Percentiles rank a stretch among this genome's conserved stretches.
These are phyloP conservation scores for Nesometra sesokonis DNA, from an alignment of 35 echinoderm and acorn worm genomes.

Conservation along the genomic window DNA sequence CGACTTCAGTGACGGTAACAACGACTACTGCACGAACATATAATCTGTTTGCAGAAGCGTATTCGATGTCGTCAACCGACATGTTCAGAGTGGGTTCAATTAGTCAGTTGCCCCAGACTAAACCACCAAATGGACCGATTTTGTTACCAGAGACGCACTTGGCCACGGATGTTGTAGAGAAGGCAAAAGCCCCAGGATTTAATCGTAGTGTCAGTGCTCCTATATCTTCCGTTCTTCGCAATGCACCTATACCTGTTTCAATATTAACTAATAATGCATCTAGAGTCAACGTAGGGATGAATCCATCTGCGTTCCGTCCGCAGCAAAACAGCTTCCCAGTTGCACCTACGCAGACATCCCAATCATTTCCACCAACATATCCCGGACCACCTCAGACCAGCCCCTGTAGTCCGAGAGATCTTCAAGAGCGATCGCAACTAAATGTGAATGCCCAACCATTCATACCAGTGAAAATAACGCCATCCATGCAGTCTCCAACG, in stretches of 20 bases:
- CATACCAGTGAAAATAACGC: conserved; percentile 33
- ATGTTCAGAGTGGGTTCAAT: neutral
- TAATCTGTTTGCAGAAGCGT: neutral
- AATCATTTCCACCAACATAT: conserved; percentile 42
- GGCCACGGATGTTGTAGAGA: conserved; percentile 14
- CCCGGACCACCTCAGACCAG: conserved; percentile 22
- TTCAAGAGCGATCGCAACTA: conserved; percentile 27
- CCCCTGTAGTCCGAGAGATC: conserved; percentile 22
- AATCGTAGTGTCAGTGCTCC: conserved; percentile 32
- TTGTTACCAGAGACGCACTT: neutral
- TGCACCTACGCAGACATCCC: conserved; percentile 3
- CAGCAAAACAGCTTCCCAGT: conserved; percentile 19
- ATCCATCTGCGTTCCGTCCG: conserved; percentile 16
- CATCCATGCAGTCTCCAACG: conserved; percentile 35
- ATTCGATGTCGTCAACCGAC: neutral
- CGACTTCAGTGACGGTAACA: neutral
- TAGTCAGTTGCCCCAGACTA: neutral
- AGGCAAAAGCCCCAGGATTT: conserved; percentile 81
- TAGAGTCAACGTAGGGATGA: neutral
- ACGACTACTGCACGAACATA: neutral
- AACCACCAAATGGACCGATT: neutral
- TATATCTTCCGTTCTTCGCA: neutral
- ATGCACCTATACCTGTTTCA: conserved; percentile 19
- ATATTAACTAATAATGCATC: conserved; percentile 25
- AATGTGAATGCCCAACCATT: conserved; percentile 54